Conservation (phyloP, 1,140 invertebrate genomes). For the Aleiodes sp. region DNA sequence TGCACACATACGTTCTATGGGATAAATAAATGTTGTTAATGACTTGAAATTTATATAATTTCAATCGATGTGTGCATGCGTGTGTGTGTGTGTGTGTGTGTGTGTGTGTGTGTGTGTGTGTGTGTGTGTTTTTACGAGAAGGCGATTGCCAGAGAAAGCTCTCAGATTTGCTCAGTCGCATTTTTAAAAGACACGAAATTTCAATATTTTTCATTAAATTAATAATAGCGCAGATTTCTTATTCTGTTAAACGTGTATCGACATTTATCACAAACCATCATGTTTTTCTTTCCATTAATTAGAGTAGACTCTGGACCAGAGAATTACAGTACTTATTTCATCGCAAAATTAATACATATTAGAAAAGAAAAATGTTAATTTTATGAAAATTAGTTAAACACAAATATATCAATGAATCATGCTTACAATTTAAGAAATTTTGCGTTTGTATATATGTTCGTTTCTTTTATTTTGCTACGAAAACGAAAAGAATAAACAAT, state of each 20-base stretch:
- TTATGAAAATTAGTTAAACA: slow-evolving; percentile 11
- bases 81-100: too few relatives aligned
- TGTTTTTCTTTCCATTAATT: neutral
- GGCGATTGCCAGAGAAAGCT: slow-evolving; percentile 15
- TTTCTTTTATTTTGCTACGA: slow-evolving; percentile 53
- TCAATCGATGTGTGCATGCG: too few relatives aligned
- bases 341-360: slow-evolving; percentile 3
- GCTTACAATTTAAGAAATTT: slow-evolving; percentile 30
- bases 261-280: slow-evolving; percentile 5
- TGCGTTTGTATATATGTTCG: slow-evolving; percentile 39
- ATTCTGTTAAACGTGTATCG: neutral
- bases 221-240: neutral
- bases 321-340: neutral
- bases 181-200: neutral
- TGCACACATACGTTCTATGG: slow-evolving; percentile 18
- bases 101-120: too few relatives aligned
- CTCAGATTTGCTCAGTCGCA: neutral
- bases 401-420: slow-evolving; percentile 26
- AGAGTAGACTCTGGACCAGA: slow-evolving; percentile 18
- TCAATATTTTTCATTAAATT: neutral
- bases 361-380: neutral
- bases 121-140: slow-evolving; percentile 3
- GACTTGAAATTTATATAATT: slow-evolving; percentile 6
- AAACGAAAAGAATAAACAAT: slow-evolving; percentile 50
- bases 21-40: slow-evolving; percentile 10